These are phyloP conservation scores for Ataeniobius toweri DNA, from an alignment of 2,797 vertebrate species.

Conservation along the genomic window DNA sequence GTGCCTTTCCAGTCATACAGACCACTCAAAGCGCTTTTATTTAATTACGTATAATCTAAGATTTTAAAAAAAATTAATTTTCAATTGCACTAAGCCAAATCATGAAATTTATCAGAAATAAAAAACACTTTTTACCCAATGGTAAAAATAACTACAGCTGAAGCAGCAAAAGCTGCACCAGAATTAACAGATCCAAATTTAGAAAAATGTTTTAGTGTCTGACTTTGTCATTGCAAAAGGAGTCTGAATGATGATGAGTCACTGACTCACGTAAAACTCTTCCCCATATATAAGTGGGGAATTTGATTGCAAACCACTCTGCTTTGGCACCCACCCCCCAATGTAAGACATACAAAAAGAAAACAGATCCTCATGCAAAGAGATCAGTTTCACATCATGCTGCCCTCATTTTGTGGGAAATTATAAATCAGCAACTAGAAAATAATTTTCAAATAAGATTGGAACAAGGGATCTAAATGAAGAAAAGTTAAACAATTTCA, in stretches of 20 bases:
- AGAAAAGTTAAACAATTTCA: slow-evolving; percentile 35
- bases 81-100: not conserved
- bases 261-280: not conserved
- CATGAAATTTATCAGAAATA: not conserved
- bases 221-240: not conserved
- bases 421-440: not conserved
- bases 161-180: not conserved
- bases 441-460: not conserved
- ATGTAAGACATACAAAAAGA: too few relatives aligned
- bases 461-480: slow-evolving; percentile 31
- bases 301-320: too few relatives aligned
- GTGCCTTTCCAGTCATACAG: too few relatives aligned
- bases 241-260: not conserved
- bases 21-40: too few relatives aligned
- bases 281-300: not conserved
- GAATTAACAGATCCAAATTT: not conserved
- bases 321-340: too few relatives aligned
- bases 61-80: not conserved
- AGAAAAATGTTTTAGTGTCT: not conserved
- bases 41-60: too few relatives aligned
- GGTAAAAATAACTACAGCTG: not conserved
- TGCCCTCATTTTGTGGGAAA: slow-evolving; percentile 7
- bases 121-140: not conserved
- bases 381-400: not conserved
- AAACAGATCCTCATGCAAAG: not conserved